Percentiles rank a stretch among this genome's conserved stretches.
Evolutionary conservation across 1,140 invertebrate species (phyloP).

Genomic region (Drosophila saltans): DNA sequence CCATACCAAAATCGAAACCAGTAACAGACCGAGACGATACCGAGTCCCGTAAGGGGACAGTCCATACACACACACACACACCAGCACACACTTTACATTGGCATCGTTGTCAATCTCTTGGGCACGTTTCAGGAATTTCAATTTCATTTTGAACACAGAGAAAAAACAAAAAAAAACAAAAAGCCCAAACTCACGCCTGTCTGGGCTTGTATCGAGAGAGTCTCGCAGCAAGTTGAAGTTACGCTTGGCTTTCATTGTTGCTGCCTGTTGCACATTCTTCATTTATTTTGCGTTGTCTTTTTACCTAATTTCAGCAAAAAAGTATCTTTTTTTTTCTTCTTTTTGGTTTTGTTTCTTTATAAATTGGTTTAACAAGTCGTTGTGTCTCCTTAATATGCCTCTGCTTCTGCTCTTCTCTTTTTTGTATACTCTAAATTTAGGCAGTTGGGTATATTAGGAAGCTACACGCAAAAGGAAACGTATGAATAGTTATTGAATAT

Average conservation of each 20-base stretch:
- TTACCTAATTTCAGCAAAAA: conserved; percentile 67
- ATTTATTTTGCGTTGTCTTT: conserved; percentile 57
- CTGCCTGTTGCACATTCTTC: conserved; percentile 75
- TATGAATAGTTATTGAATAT: too few species aligned
- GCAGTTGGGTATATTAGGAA: neutral
- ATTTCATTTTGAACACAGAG: conserved; percentile 54
- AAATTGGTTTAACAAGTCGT: conserved; percentile 63
- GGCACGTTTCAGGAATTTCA: conserved; percentile 75
- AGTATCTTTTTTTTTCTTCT: neutral
- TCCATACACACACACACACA: neutral
- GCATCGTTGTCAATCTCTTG: conserved; percentile 40
- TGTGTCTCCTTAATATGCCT: neutral
- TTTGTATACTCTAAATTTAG: neutral
- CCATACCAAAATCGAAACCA: conserved; percentile 42
- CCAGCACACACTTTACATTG: conserved; percentile 12
- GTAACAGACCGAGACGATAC: conserved; percentile 17
- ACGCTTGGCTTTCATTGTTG: conserved; percentile 42
- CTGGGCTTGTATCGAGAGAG: conserved; percentile 15
- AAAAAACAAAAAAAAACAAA: conserved; percentile 43
- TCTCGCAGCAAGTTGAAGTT: conserved; percentile 19
- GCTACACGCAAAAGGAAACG: neutral
- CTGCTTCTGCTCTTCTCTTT: neutral
- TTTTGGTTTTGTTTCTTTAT: conserved; percentile 57
- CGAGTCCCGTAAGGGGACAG: neutral
- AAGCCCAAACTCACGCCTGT: conserved; percentile 46